Conservation (phyloP, 2,113 vertebrate species). For the Ibidorhyncha struthersii region DNA sequence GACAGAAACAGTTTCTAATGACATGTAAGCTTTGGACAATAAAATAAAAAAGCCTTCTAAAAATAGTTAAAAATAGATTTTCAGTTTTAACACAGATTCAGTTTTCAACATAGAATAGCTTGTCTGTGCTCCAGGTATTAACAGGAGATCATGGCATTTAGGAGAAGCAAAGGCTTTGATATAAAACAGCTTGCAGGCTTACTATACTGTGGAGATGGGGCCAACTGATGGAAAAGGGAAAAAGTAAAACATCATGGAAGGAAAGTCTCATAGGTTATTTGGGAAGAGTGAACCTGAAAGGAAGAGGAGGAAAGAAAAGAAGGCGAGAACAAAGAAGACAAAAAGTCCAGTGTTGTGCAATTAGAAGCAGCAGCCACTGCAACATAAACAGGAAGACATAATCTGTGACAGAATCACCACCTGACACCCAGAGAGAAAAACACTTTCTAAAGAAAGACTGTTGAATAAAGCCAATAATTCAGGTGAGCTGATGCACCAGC, state of each 20-base stretch:
- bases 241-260: background rate
- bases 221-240: rapidly evolving
- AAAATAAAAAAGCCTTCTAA: background rate
- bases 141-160: rapidly evolving
- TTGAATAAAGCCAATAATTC: background rate
- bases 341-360: background rate
- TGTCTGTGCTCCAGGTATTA: background rate
- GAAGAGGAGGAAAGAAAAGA: background rate
- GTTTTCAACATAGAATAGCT: background rate
- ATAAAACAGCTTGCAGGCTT: background rate
- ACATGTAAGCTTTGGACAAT: background rate
- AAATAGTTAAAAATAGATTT: background rate
- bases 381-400: background rate
- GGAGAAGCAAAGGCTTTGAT: background rate
- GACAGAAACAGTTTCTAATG: background rate
- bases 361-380: background rate
- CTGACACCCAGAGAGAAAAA: background rate
- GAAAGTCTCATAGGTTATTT: background rate
- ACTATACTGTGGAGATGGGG: rapidly evolving
- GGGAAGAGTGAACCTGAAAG: background rate
- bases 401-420: background rate
- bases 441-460: background rate
- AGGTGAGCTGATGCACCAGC: background rate
- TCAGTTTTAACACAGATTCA: background rate
- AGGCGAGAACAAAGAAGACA: background rate